phyloP scores from a whole-genome alignment of 2,888 invertebrate genomes.

The Taenaris catops region DNA sequence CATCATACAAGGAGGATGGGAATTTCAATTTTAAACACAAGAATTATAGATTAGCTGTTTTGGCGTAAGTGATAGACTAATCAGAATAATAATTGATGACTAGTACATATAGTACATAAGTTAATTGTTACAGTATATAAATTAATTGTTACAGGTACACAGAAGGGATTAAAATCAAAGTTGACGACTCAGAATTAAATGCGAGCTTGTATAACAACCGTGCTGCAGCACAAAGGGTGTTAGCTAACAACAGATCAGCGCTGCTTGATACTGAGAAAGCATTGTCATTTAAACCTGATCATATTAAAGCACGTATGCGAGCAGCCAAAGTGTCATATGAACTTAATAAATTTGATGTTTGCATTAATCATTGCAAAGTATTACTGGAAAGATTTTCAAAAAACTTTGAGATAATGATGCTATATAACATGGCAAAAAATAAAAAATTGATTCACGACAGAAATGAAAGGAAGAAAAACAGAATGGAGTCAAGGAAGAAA shows the following conservation, averaged over 20 bases:
- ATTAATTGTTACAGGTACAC: slow-evolving; percentile 90
- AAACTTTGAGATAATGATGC: slow-evolving; percentile 64
- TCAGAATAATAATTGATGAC: no score
- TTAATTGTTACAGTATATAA: no score
- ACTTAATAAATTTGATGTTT: slow-evolving; percentile 84
- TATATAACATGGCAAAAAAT: slow-evolving; percentile 64
- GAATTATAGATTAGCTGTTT: slow-evolving; percentile 93
- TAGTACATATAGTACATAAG: no score
- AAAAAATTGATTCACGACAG: slow-evolving; percentile 69
- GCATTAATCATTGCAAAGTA: slow-evolving; percentile 85
- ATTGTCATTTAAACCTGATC: slow-evolving; percentile 85
- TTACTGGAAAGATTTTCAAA: slow-evolving; percentile 79
- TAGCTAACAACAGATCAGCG: slow-evolving; percentile 90
- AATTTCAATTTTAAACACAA: slow-evolving; percentile 97
- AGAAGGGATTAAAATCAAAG: slow-evolving; percentile 91
- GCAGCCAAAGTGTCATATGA: slow-evolving; percentile 87
- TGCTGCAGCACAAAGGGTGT: slow-evolving; percentile 91
- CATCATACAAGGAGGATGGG: slow-evolving; percentile 96
- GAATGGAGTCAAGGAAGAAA: slow-evolving; percentile 53
- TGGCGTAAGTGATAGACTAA: no score
- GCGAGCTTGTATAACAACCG: slow-evolving; percentile 95
- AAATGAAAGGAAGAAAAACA: slow-evolving; percentile 75
- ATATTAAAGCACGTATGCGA: slow-evolving; percentile 87
- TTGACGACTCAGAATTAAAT: slow-evolving; percentile 84
- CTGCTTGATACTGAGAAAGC: slow-evolving; percentile 90